Evolutionary conservation across 2,797 vertebrate genomes (phyloP).

Genomic region (Argyrosomus regius): DNA sequence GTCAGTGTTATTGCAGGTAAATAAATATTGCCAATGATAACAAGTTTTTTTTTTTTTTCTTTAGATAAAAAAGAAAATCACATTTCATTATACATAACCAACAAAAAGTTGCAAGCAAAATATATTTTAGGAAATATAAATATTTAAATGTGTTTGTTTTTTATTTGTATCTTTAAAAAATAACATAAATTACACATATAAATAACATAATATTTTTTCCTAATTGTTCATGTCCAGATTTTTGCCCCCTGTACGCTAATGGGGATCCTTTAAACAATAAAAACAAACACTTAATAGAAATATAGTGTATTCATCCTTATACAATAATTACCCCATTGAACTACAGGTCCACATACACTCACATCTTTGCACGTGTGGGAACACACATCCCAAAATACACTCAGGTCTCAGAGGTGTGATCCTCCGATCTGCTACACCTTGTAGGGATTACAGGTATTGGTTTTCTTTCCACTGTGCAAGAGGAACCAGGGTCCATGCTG

Average conservation of each 20-base stretch:
- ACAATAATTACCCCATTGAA: neutral
- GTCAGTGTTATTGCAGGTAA: neutral
- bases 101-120: neutral
- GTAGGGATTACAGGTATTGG: constrained; percentile 84
- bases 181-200: no score
- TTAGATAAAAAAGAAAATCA: neutral
- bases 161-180: no score
- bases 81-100: neutral
- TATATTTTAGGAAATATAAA: neutral
- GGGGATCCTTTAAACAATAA: neutral
- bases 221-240: neutral
- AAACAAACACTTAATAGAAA: neutral
- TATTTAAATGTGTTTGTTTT: neutral
- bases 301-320: neutral
- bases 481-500: constrained; percentile 65
- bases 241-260: neutral
- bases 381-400: constrained; percentile 37
- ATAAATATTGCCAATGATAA: neutral
- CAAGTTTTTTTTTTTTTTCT: neutral
- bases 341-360: neutral
- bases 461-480: constrained; percentile 87
- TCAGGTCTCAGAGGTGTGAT: constrained; percentile 13
- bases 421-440: constrained; percentile 59
- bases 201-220: no score
- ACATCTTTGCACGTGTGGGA: constrained; percentile 18